These are phyloP conservation scores for Ophion slaviceki DNA, from an alignment of 2,888 invertebrate genomes.

Conservation along the genomic window DNA sequence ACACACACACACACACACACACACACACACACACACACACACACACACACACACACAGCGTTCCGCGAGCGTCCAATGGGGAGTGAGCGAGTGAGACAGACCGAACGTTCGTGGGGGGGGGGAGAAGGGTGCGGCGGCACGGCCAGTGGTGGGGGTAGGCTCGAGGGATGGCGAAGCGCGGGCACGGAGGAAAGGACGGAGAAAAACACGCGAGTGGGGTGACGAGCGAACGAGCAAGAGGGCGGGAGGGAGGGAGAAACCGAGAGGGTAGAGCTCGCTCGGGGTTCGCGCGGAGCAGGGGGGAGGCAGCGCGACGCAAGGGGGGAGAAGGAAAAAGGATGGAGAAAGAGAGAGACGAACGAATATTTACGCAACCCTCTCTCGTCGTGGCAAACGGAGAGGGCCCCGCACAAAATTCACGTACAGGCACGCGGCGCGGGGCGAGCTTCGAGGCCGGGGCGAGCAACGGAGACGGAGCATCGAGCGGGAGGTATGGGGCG, in stretches of 20 bases:
- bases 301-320: slow-evolving; percentile 19
- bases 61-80: slow-evolving; percentile 1
- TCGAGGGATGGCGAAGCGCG: slow-evolving; percentile 58
- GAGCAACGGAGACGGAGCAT: slow-evolving; percentile 26
- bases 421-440: slow-evolving; percentile 64
- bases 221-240: slow-evolving; percentile 56
- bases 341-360: slow-evolving; percentile 58
- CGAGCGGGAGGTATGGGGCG: not conserved
- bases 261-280: slow-evolving; percentile 48
- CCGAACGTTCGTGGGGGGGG: not conserved
- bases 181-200: slow-evolving; percentile 54
- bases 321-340: slow-evolving; percentile 61
- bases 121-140: slow-evolving; percentile 51
- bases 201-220: slow-evolving; percentile 53
- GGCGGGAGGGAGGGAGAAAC: slow-evolving; percentile 46
- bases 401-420: slow-evolving; percentile 66
- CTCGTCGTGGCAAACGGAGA: slow-evolving; percentile 63
- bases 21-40: too few species aligned
- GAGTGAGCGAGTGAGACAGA: slow-evolving; percentile 29
- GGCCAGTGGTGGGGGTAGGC: slow-evolving; percentile 45
- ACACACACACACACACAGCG: slow-evolving; percentile 18
- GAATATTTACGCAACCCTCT: slow-evolving; percentile 82
- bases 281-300: slow-evolving; percentile 54
- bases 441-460: slow-evolving; percentile 53
- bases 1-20: slow-evolving; percentile 21